Evolutionary conservation across 2,113 vertebrate species (phyloP).

Genomic region (Thinocorus orbignyianus): DNA sequence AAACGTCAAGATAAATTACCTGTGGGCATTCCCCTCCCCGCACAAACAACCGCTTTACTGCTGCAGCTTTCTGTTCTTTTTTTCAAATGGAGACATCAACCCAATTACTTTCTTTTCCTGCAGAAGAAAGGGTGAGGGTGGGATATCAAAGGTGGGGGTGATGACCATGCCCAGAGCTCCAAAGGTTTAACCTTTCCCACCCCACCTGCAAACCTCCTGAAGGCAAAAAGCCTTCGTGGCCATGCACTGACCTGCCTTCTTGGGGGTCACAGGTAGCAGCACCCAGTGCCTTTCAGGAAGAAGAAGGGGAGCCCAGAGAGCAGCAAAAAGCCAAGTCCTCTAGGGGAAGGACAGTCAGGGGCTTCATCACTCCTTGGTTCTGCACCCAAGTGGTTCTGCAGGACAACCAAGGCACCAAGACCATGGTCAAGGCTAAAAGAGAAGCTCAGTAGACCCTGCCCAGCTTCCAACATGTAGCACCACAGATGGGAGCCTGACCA

Average conservation of each 20-base stretch:
- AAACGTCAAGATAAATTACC: slow-evolving; percentile 54
- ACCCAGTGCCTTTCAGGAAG: not conserved
- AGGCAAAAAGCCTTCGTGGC: not conserved
- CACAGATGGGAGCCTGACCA: accelerated
- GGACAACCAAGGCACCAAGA: too few species aligned
- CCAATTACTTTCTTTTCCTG: not conserved
- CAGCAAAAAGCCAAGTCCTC: not conserved
- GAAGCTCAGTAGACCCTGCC: not conserved
- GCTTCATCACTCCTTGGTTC: not conserved
- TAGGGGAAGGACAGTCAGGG: accelerated
- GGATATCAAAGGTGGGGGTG: not conserved
- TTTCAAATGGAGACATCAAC: not conserved
- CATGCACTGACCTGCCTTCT: accelerated
- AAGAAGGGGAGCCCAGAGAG: not conserved
- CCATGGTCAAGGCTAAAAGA: not conserved
- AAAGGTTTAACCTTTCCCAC: not conserved
- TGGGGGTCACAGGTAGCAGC: not conserved
- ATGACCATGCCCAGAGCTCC: accelerated
- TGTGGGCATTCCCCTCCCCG: slow-evolving; percentile 29
- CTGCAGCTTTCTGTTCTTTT: not conserved
- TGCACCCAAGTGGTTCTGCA: accelerated
- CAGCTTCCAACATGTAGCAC: accelerated
- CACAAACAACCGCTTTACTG: not conserved
- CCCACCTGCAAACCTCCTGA: not conserved
- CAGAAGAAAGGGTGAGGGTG: too few species aligned